Evolutionary conservation across 92 coral and sea anemone species (phyloP), one percentile per base, ranked within the genome.

Genomic region (Zoanthus gigantus): DNA sequence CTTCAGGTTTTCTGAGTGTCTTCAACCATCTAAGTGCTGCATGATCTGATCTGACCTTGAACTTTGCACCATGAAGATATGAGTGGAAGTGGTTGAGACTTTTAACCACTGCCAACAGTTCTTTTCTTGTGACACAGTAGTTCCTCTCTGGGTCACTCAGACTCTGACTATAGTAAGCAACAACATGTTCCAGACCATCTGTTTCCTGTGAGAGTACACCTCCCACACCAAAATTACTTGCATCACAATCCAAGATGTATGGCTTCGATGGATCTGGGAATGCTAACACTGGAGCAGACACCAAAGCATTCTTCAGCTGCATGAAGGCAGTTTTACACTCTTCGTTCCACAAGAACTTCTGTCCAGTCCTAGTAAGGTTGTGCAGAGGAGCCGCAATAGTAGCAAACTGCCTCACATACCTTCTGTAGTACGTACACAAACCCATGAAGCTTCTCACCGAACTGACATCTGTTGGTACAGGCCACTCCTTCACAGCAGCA

Each of bases 81-180:
- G 60, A 28, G 82, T 65, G 86, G 42, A 79, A 88, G 17, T 88
- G 54, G 12, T 60, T 37, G 1, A 79, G 72, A n/a, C 34, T 54
- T 42, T 76, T 16, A 8, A 86, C 84, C 45, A 86, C 61, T 50
- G 61, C 89, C 63, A 87, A 29, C 14, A 87, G 67, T 69, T 87
- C 77, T 61, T 50, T 76, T 30, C 90, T 76, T 23, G 90, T 87
- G 23, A 87, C 90, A 30, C 90, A 87, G 47, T 87, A 76, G 44
- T 56, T 78, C 48, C 85, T 61, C 57, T 86, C 84, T 6, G 85
- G 45, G 15, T 74, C 58, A 17, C 72, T 45, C 42, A 86, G 31
- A 42, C 17, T 32, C 28, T 58, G 60, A 57, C 89, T 86, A 74
- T 17, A 75, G 60, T 86, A 60, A 17, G 85, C 89, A 18, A 86